Conservation (phyloP, 2,888 invertebrate species). For the Drosophila putrida region DNA sequence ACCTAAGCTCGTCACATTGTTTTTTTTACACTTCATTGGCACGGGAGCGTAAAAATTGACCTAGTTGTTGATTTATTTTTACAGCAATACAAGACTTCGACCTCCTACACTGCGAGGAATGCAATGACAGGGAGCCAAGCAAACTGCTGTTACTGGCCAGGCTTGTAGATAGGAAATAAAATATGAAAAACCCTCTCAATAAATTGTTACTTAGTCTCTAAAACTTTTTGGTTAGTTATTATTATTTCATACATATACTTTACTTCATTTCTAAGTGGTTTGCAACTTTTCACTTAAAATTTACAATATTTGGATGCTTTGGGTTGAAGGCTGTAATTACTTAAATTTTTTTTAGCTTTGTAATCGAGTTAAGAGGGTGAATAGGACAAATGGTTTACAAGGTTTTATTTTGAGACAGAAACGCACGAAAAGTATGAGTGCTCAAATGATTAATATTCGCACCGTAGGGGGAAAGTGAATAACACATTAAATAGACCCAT, state of each 20-base stretch:
- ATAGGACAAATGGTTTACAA: constrained; percentile 23
- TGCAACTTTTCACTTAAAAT: constrained; percentile 42
- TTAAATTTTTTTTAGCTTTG: constrained; percentile 14
- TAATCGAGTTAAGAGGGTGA: not conserved
- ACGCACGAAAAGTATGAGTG: constrained; percentile 10
- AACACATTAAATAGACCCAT: constrained; percentile 11
- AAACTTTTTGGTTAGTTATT: too few species aligned
- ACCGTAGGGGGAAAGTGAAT: not conserved
- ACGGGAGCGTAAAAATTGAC: constrained; percentile 78
- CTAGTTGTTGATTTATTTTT: constrained; percentile 78
- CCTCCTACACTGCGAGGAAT: constrained; percentile 8
- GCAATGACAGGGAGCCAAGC: not conserved
- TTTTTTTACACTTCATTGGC: constrained; percentile 59
- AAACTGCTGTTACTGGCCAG: constrained; percentile 11
- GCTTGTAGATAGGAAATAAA: constrained; percentile 7
- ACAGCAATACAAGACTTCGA: constrained; percentile 32
- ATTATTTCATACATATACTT: too few species aligned
- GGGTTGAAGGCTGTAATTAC: constrained; percentile 18
- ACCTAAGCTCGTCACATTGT: constrained; percentile 27
- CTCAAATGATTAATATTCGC: constrained; percentile 13
- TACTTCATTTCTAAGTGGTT: too few species aligned
- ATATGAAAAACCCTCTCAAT: too few species aligned
- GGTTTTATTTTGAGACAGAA: constrained; percentile 9
- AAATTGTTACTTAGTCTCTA: too few species aligned
- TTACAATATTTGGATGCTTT: constrained; percentile 51